A percentile compares a stretch with the other conserved stretches of the same genome.
phyloP scores from a whole-genome alignment of 1,140 invertebrate species.

The Helicoverpa armigera region DNA sequence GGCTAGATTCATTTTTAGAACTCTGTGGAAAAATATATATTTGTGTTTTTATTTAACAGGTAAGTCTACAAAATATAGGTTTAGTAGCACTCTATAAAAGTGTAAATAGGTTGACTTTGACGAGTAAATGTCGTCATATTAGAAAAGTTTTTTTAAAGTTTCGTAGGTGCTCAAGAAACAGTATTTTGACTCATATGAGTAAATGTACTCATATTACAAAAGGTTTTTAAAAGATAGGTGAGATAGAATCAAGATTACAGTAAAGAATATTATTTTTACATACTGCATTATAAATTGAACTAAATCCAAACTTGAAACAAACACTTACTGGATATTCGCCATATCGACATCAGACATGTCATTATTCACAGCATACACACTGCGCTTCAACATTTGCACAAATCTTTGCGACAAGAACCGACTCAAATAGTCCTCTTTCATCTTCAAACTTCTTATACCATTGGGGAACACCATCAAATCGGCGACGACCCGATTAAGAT shows the following conservation, averaged over 20 bases:
- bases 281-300: too few relatives aligned
- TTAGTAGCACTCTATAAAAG: too few relatives aligned
- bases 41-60: neutral
- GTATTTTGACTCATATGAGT: too few relatives aligned
- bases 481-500: conserved; percentile 57
- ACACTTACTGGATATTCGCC: conserved; percentile 75
- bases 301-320: neutral
- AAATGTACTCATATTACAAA: too few relatives aligned
- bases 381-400: conserved; percentile 71
- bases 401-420: conserved; percentile 76
- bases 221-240: too few relatives aligned
- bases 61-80: too few relatives aligned
- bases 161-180: too few relatives aligned
- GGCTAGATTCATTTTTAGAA: conserved; percentile 89
- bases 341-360: conserved; percentile 62
- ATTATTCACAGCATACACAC: conserved; percentile 59
- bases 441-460: conserved; percentile 81
- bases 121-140: too few relatives aligned
- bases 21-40: conserved; percentile 74
- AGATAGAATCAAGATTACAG: too few relatives aligned
- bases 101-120: too few relatives aligned
- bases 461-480: conserved; percentile 84
- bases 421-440: conserved; percentile 80
- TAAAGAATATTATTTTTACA: too few relatives aligned
- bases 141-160: too few relatives aligned